Evolutionary conservation across 1,140 invertebrate species (phyloP).

Genomic region (Brachionus koreanus): DNA sequence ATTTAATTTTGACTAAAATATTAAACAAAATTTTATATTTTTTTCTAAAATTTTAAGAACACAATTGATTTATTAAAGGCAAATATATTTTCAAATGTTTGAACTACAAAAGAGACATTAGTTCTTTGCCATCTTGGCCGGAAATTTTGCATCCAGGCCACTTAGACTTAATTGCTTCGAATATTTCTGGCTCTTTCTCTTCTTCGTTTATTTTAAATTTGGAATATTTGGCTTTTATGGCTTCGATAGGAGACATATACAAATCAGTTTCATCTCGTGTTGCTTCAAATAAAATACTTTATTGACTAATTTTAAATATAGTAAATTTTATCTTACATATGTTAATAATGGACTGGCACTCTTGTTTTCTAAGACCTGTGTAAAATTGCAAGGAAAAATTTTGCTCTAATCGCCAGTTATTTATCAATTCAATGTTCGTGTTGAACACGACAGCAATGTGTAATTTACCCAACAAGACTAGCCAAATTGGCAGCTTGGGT

Average conservation of each 20-base stretch:
- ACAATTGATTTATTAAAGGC: not conserved
- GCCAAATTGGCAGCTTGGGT: constrained; percentile 74
- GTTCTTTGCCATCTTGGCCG: constrained; percentile 1
- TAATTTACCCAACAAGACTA: constrained; percentile 66
- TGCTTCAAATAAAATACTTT: not conserved
- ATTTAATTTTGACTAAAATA: no score
- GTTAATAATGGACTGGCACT: not conserved
- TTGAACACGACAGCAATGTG: constrained; percentile 75
- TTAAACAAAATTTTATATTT: no score
- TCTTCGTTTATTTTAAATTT: constrained; percentile 29
- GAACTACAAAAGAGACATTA: constrained; percentile 12
- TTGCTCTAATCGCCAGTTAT: constrained; percentile 75
- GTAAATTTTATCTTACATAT: not conserved
- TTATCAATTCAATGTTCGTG: constrained; percentile 70
- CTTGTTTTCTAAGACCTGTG: constrained; percentile 68
- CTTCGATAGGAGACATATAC: not conserved
- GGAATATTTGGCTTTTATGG: not conserved
- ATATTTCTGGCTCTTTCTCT: constrained; percentile 31
- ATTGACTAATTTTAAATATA: not conserved
- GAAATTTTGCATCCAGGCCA: constrained; percentile 14
- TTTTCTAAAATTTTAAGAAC: no score
- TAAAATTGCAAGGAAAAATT: constrained; percentile 74
- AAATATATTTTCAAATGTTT: not conserved
- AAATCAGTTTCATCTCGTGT: not conserved
- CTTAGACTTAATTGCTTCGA: constrained; percentile 16